Evolutionary conservation across 30 jellyfish, hydroid and myxozoan genomes (phyloP), one percentile per base, ranked within the genome.

Genomic region (Aurelia aurita complex sp. Pacific): DNA sequence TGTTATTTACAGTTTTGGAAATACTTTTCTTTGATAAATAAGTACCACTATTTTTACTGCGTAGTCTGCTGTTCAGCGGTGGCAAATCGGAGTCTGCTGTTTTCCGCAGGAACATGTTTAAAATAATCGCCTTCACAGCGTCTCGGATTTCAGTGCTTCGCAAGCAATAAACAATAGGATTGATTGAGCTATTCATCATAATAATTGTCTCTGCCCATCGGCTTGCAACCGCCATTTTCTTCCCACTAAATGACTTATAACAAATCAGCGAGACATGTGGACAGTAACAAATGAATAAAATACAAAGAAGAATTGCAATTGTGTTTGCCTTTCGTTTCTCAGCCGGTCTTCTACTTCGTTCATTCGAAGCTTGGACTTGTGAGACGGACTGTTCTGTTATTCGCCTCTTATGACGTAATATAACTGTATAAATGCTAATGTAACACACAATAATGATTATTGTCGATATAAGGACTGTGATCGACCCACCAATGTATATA

Each of bases 211-310:
- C 91, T 8, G 67, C 83, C 59, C 74, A 34, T 72, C 84, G 19
- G 40, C 91, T 82, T 15, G 55, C 63, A 9, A 82, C 42, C 9
- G 1, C 33, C 77, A 82, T 34, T 38, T 38, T 65, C 1, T 67
- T 62, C 17, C 74, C 74, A 6, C 82, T 52, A 19, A 57, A 60
- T 3, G 91, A 82, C 74, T 71, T 82, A 35, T 53, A 57, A 73
- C 85, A 55, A 38, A 82, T 82, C 16, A 55, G 33, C 13, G 74
- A 80, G 53, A 86, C 80, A 61, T 90, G 97, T 17, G 92, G 95
- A 6, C 74, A 57, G 59, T 79, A 90, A 64, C 95, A 90, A 29
- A 71, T 63, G 34, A 90, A 79, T 63, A 90, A 76, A 2, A 74
- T 74, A 3, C 61, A 76, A 17, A 83, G 61, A 5, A 90, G 51